phyloP scores from a whole-genome alignment of 2,797 vertebrate genomes.

The Kryptolebias ocellatus region DNA sequence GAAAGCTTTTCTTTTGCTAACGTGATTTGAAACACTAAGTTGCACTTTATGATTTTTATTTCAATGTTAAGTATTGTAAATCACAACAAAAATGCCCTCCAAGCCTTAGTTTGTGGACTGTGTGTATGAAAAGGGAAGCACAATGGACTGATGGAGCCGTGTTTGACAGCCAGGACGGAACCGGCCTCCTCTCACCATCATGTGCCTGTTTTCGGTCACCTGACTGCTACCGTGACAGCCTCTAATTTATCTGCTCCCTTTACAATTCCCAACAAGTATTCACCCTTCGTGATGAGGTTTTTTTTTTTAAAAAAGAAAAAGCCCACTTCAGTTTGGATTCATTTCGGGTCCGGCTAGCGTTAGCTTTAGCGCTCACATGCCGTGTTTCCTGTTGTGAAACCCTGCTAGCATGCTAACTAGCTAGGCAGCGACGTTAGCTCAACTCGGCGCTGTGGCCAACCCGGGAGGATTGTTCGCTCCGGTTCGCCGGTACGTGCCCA shows the following conservation, averaged over 20 bases:
- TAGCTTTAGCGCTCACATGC: conserved; percentile 76
- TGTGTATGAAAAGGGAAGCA: neutral
- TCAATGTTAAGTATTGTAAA: neutral
- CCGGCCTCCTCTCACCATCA: conserved; percentile 68
- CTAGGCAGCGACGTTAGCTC: conserved; percentile 42
- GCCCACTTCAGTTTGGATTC: neutral
- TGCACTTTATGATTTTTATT: too few species aligned
- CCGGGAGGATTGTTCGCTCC: neutral
- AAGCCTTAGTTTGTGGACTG: neutral
- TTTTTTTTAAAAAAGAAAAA: neutral
- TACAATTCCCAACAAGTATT: rapidly evolving
- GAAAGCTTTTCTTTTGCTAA: too few species aligned
- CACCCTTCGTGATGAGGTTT: neutral
- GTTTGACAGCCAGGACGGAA: conserved; percentile 53
- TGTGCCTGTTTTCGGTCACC: conserved; percentile 48
- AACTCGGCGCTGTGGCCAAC: neutral
- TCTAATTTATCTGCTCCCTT: too few species aligned
- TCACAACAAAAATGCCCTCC: neutral
- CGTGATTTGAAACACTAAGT: too few species aligned
- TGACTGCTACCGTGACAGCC: neutral
- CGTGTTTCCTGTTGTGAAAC: conserved; percentile 67
- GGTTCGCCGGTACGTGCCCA: rapidly evolving
- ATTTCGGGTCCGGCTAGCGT: conserved; percentile 47
- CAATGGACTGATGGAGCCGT: conserved; percentile 28
- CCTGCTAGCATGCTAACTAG: conserved; percentile 62